phyloP scores from a whole-genome alignment of 2,888 invertebrate genomes.

The Nomada lathburiana region DNA sequence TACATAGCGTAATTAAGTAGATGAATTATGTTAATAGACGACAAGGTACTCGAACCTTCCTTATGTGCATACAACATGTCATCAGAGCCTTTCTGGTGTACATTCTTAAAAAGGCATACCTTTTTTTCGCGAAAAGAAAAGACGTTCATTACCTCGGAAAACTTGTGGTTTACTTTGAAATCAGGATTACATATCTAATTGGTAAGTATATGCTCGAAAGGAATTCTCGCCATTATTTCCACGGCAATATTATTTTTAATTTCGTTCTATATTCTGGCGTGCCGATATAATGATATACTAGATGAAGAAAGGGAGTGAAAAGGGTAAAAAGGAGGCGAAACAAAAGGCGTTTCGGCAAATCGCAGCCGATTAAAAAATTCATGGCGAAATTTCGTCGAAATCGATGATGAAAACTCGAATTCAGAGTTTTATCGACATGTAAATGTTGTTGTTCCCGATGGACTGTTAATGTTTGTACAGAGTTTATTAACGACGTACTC shows the following conservation, averaged over 20 bases:
- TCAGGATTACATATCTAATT: neutral
- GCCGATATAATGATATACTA: neutral
- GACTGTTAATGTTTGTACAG: slow-evolving; percentile 82
- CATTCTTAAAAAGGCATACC: neutral
- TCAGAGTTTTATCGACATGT: slow-evolving; percentile 49
- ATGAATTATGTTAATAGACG: slow-evolving; percentile 1
- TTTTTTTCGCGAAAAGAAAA: neutral
- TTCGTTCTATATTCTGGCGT: neutral
- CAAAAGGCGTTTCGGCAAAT: slow-evolving; percentile 17
- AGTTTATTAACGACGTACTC: slow-evolving; percentile 78
- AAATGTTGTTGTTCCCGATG: slow-evolving; percentile 76
- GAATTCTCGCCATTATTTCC: neutral
- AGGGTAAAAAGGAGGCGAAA: neutral
- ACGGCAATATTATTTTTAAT: neutral
- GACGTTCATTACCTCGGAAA: neutral
- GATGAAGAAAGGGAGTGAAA: neutral
- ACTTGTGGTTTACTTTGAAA: neutral
- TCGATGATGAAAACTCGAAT: slow-evolving; percentile 32
- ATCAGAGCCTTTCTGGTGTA: slow-evolving; percentile 13
- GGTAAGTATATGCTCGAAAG: neutral
- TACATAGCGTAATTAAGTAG: neutral
- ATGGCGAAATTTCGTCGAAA: slow-evolving; percentile 26
- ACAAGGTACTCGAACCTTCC: slow-evolving; percentile 56
- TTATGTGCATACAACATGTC: slow-evolving; percentile 26
- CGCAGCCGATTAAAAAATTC: slow-evolving; percentile 14